Base-by-base conservation (phyloP, 2,888 invertebrate species). In the Ennomos fuscantarius region DNA sequence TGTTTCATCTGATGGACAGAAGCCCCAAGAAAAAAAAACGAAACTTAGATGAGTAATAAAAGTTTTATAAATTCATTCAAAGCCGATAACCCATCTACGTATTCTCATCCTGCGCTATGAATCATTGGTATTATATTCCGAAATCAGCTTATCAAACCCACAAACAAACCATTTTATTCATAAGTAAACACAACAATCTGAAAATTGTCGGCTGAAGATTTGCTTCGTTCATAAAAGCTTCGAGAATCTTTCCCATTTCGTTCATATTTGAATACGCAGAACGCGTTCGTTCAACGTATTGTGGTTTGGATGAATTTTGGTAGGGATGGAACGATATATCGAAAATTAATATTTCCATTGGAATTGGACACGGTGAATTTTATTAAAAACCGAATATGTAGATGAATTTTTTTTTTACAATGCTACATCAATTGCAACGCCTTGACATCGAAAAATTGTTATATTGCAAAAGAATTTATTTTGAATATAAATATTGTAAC, bases 201-300 rank as follows among this genome's bases (percentile, higher is more conserved):
- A 61, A 59, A 55, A 53, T 57, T 47, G 52, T 62, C 54, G 51
- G 35, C 43, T 35, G 48, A 63, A 64, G 61, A 63, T 63, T 63
- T 61, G 39, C 49, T 62, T 55, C 62, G 46, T 54, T 60, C 57
- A 60, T 60, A 58, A 63, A 65, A 57, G 59, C 47, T 55, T 57
- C 45, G 49, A 46, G 57, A 65, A 63, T 57, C 55, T 49, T 61
- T 64, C 55, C 37, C 50, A 55, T 62, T 64, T 56, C 48, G 56
- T 52, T 55, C 41, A 58, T 67, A 62, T 65, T 62, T 65, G 58
- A 62, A 63, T 61, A 57, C 50, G 56, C 54, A 58, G 48, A 44
- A 48, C 53, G 58, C 58, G 40, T 49, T 49, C 49, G 53, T 49
- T 54, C 49, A 49, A 40, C 55, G 62, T 55, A 62, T 65, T 62